Percentiles rank a stretch among this genome's conserved stretches.
These are phyloP conservation scores for Ectropis crepuscularia DNA, from an alignment of 2,888 invertebrate genomes.

Conservation along the genomic window DNA sequence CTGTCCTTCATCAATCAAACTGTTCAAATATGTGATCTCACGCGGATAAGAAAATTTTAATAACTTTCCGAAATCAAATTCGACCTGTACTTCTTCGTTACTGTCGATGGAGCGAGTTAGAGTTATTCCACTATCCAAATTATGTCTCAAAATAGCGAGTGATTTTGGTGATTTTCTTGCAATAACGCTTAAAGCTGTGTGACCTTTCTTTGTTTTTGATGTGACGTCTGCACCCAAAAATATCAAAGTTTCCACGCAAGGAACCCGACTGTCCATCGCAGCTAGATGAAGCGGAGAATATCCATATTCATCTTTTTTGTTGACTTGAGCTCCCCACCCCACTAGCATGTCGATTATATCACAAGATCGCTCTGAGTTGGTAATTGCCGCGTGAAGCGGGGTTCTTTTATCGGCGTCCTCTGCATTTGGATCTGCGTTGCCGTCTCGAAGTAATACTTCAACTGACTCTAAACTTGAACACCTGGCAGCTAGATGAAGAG, in stretches of 20 bases:
- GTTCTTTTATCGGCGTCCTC: slow-evolving; percentile 92
- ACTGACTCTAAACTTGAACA: slow-evolving; percentile 93
- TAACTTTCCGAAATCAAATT: slow-evolving; percentile 92
- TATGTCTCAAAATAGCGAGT: slow-evolving; percentile 90
- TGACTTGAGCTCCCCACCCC: slow-evolving; percentile 92
- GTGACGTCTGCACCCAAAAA: slow-evolving; percentile 94
- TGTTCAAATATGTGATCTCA: slow-evolving; percentile 94
- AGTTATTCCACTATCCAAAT: slow-evolving; percentile 91
- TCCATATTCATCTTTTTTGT: slow-evolving; percentile 93
- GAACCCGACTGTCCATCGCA: slow-evolving; percentile 92
- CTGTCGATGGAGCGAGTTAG: slow-evolving; percentile 89
- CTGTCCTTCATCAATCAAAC: slow-evolving; percentile 94
- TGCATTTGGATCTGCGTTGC: slow-evolving; percentile 90
- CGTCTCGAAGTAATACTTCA: slow-evolving; percentile 89
- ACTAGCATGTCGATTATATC: slow-evolving; percentile 91
- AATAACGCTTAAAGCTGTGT: slow-evolving; percentile 93
- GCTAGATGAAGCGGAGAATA: slow-evolving; percentile 94
- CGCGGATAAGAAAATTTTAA: slow-evolving; percentile 93
- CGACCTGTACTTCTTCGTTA: slow-evolving; percentile 92
- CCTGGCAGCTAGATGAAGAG: slow-evolving; percentile 93
- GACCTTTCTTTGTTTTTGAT: slow-evolving; percentile 93
- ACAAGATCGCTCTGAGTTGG: slow-evolving; percentile 90
- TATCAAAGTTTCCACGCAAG: slow-evolving; percentile 93
- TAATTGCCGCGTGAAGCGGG: slow-evolving; percentile 92
- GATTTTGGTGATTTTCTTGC: slow-evolving; percentile 94